phyloP scores from a whole-genome alignment of 23 tunicate species.

The Oikopleura vanhoeffeni region DNA sequence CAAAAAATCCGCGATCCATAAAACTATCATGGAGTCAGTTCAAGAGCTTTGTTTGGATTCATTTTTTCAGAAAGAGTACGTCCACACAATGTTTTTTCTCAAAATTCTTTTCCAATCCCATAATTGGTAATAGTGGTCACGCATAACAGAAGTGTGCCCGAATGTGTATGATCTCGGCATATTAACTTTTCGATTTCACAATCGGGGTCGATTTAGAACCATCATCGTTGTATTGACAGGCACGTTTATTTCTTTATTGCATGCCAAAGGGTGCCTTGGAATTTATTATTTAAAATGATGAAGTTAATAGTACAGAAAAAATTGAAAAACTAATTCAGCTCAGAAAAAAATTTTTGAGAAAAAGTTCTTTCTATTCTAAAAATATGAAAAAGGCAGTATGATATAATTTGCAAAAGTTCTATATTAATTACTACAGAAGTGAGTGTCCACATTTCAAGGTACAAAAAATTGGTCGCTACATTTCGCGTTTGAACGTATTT shows the following conservation, averaged over 20 bases:
- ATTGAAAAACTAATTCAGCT: no score
- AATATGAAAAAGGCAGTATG: no score
- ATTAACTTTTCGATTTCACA: neutral
- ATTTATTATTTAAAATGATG: no score
- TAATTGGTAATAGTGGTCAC: neutral
- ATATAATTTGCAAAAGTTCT: no score
- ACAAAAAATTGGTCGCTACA: no score
- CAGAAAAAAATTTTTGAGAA: no score
- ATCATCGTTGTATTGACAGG: neutral
- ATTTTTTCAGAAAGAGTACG: neutral
- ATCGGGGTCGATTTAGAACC: neutral
- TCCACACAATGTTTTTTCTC: neutral
- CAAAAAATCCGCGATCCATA: neutral
- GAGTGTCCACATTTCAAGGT: no score
- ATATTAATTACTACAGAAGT: no score
- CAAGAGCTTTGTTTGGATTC: neutral
- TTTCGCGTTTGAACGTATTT: no score
- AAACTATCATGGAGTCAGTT: neutral
- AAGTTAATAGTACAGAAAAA: no score
- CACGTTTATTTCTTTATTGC: neutral
- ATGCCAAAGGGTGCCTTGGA: no score
- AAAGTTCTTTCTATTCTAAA: no score
- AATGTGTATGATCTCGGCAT: constrained; percentile 6
- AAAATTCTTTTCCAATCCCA: constrained; percentile 8
- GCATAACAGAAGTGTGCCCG: neutral